These are phyloP conservation scores for Misgurnus anguillicaudatus DNA, from an alignment of 2,113 vertebrate genomes.

Conservation along the genomic window DNA sequence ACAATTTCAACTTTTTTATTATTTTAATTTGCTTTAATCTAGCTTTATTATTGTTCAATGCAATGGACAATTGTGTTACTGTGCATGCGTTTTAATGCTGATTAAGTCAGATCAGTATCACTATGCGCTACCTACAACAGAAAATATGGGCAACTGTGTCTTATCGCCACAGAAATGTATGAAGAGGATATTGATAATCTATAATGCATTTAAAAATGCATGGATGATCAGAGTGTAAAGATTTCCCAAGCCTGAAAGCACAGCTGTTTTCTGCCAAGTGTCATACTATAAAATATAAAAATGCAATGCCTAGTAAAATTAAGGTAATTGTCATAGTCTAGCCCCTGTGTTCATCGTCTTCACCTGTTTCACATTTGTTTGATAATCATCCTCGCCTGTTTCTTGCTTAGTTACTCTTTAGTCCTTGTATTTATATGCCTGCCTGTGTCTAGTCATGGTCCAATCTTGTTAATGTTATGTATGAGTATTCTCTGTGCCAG, in stretches of 20 bases:
- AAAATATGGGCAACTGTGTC: slow-evolving; percentile 77
- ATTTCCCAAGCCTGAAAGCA: slow-evolving; percentile 69
- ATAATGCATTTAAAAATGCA: slow-evolving; percentile 82
- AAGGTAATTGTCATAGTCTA: background rate
- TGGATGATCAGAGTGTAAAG: slow-evolving; percentile 79
- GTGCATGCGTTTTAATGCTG: slow-evolving; percentile 12
- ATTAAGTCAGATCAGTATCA: background rate
- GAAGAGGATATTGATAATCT: slow-evolving; percentile 91
- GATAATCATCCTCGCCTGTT: too few species aligned
- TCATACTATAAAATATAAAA: slow-evolving; percentile 34
- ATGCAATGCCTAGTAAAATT: background rate
- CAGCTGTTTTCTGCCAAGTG: slow-evolving; percentile 71
- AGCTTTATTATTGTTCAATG: background rate
- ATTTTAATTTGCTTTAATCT: background rate
- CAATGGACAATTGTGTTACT: background rate
- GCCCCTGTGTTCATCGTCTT: background rate
- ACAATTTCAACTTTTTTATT: too few species aligned
- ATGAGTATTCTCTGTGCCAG: too few species aligned
- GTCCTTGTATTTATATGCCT: too few species aligned
- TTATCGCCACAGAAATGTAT: slow-evolving; percentile 74
- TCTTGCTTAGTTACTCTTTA: too few species aligned
- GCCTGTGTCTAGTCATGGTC: too few species aligned
- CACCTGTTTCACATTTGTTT: too few species aligned
- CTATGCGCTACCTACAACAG: too few species aligned
- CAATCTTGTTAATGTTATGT: too few species aligned